Evolutionary conservation across 2,113 vertebrate genomes (phyloP).

Genomic region (Tragelaphus imberbis): DNA sequence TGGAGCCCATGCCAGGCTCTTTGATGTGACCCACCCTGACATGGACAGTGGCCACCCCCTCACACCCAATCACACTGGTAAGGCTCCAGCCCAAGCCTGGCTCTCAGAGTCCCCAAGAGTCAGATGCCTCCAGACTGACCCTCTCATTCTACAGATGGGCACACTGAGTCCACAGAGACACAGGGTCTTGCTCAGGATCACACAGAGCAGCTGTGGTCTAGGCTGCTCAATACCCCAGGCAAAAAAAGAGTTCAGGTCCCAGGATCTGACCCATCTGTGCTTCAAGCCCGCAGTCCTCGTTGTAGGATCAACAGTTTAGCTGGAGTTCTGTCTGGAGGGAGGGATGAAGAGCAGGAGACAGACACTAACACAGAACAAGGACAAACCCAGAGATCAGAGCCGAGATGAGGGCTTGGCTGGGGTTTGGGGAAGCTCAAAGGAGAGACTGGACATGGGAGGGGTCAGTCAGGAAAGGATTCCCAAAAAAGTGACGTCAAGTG

Average conservation of each 20-base stretch:
- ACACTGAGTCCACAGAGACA: neutral
- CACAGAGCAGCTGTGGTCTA: neutral
- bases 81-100: neutral
- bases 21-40: neutral
- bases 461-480: neutral
- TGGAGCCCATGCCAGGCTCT: neutral
- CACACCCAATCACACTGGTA: neutral
- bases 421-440: neutral
- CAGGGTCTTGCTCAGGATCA: neutral
- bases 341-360: neutral
- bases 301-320: neutral
- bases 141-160: neutral
- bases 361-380: neutral
- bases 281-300: neutral
- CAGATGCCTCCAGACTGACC: neutral
- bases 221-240: neutral
- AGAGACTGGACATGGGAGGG: neutral
- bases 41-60: neutral
- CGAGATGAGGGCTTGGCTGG: neutral
- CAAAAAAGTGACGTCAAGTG: neutral
- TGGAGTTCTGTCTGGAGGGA: rapidly evolving
- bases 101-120: neutral
- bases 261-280: neutral
- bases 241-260: neutral
- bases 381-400: neutral